Evolutionary conservation across 2,113 vertebrate species (phyloP).

Genomic region (Dasyprocta punctata): DNA sequence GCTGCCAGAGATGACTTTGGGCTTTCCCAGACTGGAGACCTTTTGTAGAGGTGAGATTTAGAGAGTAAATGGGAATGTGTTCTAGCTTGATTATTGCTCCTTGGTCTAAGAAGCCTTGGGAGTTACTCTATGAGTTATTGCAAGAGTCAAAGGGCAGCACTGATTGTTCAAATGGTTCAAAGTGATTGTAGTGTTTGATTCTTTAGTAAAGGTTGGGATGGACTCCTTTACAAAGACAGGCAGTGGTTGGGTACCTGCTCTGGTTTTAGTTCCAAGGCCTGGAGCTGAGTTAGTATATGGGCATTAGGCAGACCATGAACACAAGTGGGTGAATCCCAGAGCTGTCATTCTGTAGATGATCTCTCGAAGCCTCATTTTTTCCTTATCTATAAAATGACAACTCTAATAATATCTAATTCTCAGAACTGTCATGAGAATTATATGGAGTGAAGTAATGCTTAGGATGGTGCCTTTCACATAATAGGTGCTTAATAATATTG

Average conservation of each 20-base stretch:
- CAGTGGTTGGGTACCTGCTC: not conserved
- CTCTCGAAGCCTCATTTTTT: not conserved
- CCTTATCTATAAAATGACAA: conserved; percentile 8
- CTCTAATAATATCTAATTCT: not conserved
- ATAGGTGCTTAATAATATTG: not conserved
- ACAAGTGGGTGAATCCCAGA: not conserved
- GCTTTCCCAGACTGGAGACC: not conserved
- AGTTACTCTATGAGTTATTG: not conserved
- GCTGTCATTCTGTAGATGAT: not conserved
- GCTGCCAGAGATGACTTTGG: not conserved
- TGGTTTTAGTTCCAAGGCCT: not conserved
- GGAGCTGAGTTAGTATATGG: not conserved
- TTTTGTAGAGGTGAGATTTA: not conserved
- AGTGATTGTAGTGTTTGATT: not conserved
- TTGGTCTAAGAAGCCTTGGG: not conserved
- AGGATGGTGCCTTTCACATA: not conserved
- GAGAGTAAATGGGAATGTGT: not conserved
- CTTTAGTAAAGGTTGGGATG: not conserved
- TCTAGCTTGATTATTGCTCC: not conserved
- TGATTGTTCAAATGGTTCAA: not conserved
- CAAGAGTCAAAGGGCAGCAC: not conserved
- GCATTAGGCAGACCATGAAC: not conserved
- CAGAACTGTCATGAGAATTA: conserved; percentile 31
- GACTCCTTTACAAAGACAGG: not conserved
- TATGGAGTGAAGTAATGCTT: conserved; percentile 2